Evolutionary conservation across 1,140 invertebrate species (phyloP), one percentile per base, ranked within the genome.

Genomic region (Drosophila baimaii): DNA sequence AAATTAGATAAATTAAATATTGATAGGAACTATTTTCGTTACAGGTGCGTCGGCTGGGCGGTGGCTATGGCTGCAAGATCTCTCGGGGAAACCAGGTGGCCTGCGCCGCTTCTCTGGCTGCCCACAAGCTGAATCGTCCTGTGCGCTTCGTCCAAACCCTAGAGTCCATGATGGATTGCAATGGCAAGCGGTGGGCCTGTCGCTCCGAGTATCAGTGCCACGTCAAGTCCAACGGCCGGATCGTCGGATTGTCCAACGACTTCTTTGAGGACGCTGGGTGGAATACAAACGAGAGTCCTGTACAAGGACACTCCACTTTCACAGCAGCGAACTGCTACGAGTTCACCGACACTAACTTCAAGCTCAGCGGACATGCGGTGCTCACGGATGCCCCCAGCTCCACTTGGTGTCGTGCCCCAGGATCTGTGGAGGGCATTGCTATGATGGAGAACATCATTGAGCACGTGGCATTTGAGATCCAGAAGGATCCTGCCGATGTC

Each of bases 381-480:
- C 92, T 92, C 21, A 96, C 95, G 0, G 95, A 96, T 77, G 93
- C 94, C 2, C 92, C 95, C 2, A 93, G 93, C 2, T 96, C 95
- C 55, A 95, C 95, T 0, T 95, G 93, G 81, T 92, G 91, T 46
- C 90, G 93, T 35, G 94, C 95, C 12, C 95, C 95, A 37, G 95
- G 95, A 35, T 93, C 94, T 0, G 92, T 94, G 5, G 95, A 96
- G 92, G 94, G 92, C 25, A 90, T 95, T 8, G 94, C 93, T 12
- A 93, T 95, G 82, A 94, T 95, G 54, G 97, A 98, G 92, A 94
- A 93, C 51, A 94, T 98, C 15, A 95, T 98, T 93, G 97, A 98
- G 77, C 95, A 96, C 82, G 95, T 98, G 65, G 94, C 96, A 0
- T 94, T 94, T 57, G 93, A 91, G 46, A 76, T 96, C 3, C 93